Percentiles rank a stretch among this genome's conserved stretches.
Evolutionary conservation across 2,888 invertebrate genomes (phyloP).

Genomic region (Asteroscopus sphinx): DNA sequence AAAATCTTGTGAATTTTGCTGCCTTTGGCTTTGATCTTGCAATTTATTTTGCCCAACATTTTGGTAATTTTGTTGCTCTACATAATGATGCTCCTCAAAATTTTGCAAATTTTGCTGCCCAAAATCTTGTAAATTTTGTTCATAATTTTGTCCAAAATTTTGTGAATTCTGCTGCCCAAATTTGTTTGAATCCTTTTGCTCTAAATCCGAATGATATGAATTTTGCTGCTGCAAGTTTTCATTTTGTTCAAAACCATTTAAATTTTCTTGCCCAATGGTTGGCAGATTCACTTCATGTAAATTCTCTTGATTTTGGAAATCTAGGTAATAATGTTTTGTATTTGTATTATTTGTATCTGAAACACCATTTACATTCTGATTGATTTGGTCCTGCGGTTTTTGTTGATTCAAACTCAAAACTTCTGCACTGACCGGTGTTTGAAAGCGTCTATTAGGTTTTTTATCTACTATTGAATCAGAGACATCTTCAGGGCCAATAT

Average conservation of each 20-base stretch:
- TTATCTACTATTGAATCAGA: background rate
- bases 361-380: constrained; percentile 24
- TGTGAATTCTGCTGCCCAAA: constrained; percentile 20
- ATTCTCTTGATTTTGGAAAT: constrained; percentile 24
- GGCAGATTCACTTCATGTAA: background rate
- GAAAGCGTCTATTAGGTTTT: constrained; percentile 13
- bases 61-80: constrained; percentile 18
- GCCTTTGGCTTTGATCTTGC: background rate
- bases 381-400: constrained; percentile 40
- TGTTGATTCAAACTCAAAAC: constrained; percentile 34
- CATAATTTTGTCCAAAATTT: constrained; percentile 27
- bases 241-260: constrained; percentile 1
- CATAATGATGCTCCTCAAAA: constrained; percentile 1
- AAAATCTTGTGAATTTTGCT: constrained; percentile 16
- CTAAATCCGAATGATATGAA: too few relatives aligned
- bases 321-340: constrained; percentile 22
- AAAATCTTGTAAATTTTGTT: constrained; percentile 15
- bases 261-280: constrained; percentile 12
- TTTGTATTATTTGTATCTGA: constrained; percentile 14
- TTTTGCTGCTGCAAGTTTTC: too few relatives aligned
- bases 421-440: constrained; percentile 10
- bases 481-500: constrained; percentile 62
- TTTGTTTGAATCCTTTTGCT: too few relatives aligned
- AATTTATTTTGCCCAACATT: constrained; percentile 11
- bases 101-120: constrained; percentile 1